phyloP scores from a whole-genome alignment of 1,140 invertebrate genomes.

The Macrosteles quadrilineatus region DNA sequence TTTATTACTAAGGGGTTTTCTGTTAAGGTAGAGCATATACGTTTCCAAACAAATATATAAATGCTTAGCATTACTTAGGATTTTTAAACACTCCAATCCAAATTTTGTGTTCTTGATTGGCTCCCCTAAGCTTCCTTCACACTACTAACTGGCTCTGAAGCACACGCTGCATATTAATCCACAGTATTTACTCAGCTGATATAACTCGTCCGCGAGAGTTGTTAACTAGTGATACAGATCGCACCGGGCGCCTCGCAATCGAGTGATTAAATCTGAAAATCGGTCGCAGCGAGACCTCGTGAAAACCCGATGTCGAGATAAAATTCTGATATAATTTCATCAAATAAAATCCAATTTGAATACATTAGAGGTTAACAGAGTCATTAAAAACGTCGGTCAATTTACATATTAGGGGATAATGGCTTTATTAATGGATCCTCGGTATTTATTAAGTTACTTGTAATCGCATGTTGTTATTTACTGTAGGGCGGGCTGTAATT shows the following conservation, averaged over 20 bases:
- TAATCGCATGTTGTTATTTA: slow-evolving; percentile 1
- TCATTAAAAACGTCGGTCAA: slow-evolving; percentile 8
- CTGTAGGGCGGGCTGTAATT: not conserved
- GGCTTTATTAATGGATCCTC: not conserved
- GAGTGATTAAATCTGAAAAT: not conserved
- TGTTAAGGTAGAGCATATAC: too few species aligned
- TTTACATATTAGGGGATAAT: slow-evolving; percentile 7
- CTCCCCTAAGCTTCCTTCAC: too few species aligned
- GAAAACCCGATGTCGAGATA: not conserved
- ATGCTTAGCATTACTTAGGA: too few species aligned
- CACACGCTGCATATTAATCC: too few species aligned
- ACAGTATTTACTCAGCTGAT: too few species aligned
- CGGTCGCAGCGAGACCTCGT: not conserved
- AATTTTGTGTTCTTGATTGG: too few species aligned
- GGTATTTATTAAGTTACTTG: slow-evolving; percentile 2
- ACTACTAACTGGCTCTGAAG: too few species aligned
- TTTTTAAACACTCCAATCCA: too few species aligned
- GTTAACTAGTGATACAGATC: too few species aligned
- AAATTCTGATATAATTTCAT: slow-evolving; percentile 11
- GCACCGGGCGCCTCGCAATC: not conserved
- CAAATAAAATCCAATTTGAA: slow-evolving; percentile 15
- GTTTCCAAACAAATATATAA: too few species aligned
- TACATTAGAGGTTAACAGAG: slow-evolving; percentile 2
- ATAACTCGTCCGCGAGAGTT: too few species aligned
- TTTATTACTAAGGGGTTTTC: too few species aligned